Base-by-base conservation (phyloP, 2,888 invertebrate genomes). In the Phalera bucephala region DNA sequence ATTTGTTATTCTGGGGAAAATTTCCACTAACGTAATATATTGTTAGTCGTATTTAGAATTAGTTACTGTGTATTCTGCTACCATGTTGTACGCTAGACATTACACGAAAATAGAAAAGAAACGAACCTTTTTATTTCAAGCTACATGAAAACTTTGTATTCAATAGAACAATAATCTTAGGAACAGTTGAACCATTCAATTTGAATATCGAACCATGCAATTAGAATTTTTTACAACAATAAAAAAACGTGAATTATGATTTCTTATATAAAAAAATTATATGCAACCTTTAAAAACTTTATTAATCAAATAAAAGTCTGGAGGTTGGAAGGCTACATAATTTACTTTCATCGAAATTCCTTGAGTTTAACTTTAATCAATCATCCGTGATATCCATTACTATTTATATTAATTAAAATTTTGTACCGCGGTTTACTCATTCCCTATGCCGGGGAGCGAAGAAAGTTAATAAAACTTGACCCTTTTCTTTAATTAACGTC, bases 401-500 rank as follows among this genome's bases (percentile, higher is more conserved):
- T 48, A 39, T 43, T 48, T 45, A 49, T 49, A 36, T 38, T 51
- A 34, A 45, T 33, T 39, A 30, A 48, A 55, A 52, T 45, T 52
- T 48, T 19, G 32, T 12, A 36, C 36, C 30, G 42, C 33, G 29
- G 23, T 28, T n/a, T 33, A 36, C 52, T 50, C 30, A 57, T 52
- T 54, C 47, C 31, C 54, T 59, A 63, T 63, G 53, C 54, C 54
- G 36, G 23, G 30, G 29, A 40, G 42, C 45, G 40, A 38, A 35
- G 40, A 40, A 52, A 54, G 47, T 44, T 46, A 45, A 50, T 48
- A 48, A 45, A 55, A 62, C 57, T 61, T 63, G 45, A 40, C 47
- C 45, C n/a, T 49, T 57, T 52, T 49, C 52, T 57, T 52, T 60
- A 63, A 61, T 64, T 58, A 60, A 56, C 52, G 44, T 44, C 49